These are phyloP conservation scores for Sepiola atlantica DNA, from an alignment of 2,888 invertebrate species.

Conservation along the genomic window DNA sequence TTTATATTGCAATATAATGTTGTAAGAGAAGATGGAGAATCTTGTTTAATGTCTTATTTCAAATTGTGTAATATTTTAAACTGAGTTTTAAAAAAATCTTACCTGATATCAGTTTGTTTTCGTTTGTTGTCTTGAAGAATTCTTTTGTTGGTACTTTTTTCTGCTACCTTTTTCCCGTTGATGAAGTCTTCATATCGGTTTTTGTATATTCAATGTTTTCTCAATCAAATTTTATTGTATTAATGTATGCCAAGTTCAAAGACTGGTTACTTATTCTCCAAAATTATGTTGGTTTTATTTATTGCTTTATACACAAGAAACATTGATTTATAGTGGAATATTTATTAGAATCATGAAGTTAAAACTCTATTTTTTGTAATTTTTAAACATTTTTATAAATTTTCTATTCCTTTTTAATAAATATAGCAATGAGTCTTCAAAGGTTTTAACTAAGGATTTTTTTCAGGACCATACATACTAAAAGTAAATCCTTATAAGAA, in stretches of 20 bases:
- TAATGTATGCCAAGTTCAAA: background rate
- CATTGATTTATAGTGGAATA: background rate
- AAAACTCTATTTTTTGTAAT: background rate
- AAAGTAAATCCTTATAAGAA: background rate
- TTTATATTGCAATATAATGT: background rate
- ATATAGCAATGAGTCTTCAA: background rate
- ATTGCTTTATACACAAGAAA: background rate
- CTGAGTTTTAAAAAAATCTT: background rate
- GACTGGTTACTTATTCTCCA: background rate
- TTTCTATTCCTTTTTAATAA: background rate
- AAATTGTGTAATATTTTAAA: background rate
- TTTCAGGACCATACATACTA: background rate
- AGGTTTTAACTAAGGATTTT: background rate
- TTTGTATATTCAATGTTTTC: background rate
- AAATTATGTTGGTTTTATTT: background rate
- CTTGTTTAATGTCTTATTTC: background rate
- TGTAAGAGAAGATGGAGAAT: background rate
- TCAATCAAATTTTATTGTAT: background rate
- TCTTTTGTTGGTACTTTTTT: background rate
- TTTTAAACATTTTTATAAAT: background rate
- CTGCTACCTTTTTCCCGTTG: background rate
- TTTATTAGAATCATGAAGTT: background rate
- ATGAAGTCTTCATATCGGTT: background rate
- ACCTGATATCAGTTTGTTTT: background rate
- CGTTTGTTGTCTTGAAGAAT: background rate